Conservation (phyloP, 1,140 invertebrate genomes). For the Leptinotarsa texana region DNA sequence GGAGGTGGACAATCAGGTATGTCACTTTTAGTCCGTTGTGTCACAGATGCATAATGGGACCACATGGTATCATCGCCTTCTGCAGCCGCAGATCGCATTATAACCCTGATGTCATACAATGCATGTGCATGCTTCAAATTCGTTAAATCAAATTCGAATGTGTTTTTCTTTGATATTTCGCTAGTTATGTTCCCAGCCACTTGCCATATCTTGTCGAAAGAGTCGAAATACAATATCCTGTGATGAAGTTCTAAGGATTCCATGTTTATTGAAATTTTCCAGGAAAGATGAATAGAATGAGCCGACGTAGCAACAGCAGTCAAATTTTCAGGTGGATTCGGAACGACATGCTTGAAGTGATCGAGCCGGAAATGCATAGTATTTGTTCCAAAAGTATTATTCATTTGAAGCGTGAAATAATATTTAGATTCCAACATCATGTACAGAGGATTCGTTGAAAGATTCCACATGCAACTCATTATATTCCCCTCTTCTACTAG, state of each 20-base stretch:
- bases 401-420: constrained; percentile 59
- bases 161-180: constrained; percentile 36
- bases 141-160: constrained; percentile 61
- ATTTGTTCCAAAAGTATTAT: constrained; percentile 62
- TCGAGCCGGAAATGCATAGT: constrained; percentile 60
- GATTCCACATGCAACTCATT: constrained; percentile 59
- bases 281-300: constrained; percentile 63
- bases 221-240: constrained; percentile 67
- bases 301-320: constrained; percentile 60
- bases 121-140: constrained; percentile 67
- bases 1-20: constrained; percentile 65
- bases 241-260: constrained; percentile 64
- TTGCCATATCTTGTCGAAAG: constrained; percentile 60
- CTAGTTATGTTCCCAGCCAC: constrained; percentile 22
- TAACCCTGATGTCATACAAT: constrained; percentile 70
- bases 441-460: constrained; percentile 63
- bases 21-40: constrained; percentile 64
- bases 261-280: constrained; percentile 64
- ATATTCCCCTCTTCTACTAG: constrained; percentile 25
- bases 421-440: constrained; percentile 63
- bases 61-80: constrained; percentile 61
- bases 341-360: constrained; percentile 67
- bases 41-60: constrained; percentile 64
- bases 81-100: constrained; percentile 62
- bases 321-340: constrained; percentile 62